A percentile compares a stretch with the other conserved stretches of the same genome.
Conservation (phyloP, 2,888 invertebrate genomes). For the Platynereis dumerilii region DNA sequence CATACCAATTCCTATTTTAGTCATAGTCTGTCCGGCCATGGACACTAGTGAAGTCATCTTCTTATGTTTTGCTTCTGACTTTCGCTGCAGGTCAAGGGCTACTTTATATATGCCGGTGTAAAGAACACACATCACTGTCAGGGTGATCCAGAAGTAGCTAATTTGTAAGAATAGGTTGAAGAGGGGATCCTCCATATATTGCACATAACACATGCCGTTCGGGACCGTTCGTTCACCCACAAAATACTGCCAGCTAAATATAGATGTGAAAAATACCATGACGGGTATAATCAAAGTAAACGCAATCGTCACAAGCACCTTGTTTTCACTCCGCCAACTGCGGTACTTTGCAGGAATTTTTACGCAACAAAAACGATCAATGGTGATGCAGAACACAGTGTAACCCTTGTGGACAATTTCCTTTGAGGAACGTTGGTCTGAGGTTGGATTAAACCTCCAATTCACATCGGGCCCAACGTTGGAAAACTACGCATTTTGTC, state of each 20-base stretch:
- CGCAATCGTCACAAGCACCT: slow-evolving; percentile 82
- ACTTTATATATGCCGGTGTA: slow-evolving; percentile 98
- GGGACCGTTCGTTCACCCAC: slow-evolving; percentile 87
- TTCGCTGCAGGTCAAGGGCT: slow-evolving; percentile 96
- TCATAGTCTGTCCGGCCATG: slow-evolving; percentile 48
- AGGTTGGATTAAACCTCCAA: too few relatives aligned
- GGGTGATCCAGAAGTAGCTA: slow-evolving; percentile 96
- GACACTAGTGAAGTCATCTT: slow-evolving; percentile 67
- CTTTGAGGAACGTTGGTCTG: too few relatives aligned
- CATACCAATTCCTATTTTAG: slow-evolving; percentile 59
- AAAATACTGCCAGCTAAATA: slow-evolving; percentile 99
- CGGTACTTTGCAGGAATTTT: slow-evolving; percentile 97
- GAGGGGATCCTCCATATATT: slow-evolving; percentile 95
- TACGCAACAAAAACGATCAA: slow-evolving; percentile 97
- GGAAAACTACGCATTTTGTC: too few relatives aligned
- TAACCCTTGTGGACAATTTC: too few relatives aligned
- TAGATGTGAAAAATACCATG: slow-evolving; percentile 93
- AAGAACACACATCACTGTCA: slow-evolving; percentile 91
- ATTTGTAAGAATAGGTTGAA: slow-evolving; percentile 97
- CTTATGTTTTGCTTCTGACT: slow-evolving; percentile 93
- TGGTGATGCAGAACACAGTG: slow-evolving; percentile 96
- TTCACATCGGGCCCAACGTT: too few relatives aligned
- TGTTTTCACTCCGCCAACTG: slow-evolving; percentile 92
- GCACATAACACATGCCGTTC: slow-evolving; percentile 91
- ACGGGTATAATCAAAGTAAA: slow-evolving; percentile 97